Evolutionary conservation across 2,888 invertebrate species (phyloP), one percentile per base, ranked within the genome.

Genomic region (Gnatocerus cornutus): DNA sequence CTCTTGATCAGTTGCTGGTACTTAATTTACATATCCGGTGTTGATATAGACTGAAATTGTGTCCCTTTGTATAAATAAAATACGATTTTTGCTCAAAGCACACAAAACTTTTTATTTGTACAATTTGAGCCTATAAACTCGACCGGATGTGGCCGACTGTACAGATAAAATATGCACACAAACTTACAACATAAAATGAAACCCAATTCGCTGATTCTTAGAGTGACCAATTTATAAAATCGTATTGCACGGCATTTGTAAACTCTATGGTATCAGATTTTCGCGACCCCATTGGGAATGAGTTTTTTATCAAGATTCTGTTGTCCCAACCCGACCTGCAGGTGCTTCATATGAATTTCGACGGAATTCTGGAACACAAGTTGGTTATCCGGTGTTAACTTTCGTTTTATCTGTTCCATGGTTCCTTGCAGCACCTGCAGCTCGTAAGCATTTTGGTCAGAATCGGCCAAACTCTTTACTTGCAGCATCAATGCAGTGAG

Each of bases 291-390:
- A 43, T 71, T 71, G 16, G 67, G 29, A 29, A 59, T 46, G 2
- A 71, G n/a, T 63, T 67, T 71, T 13, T 56, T 66, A 43, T 66
- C 70, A 16, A 45, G 52, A 52, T 70, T 77, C 29, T 82, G 82
- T 27, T 82, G 82, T 21, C 81, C 81, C 50, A 92, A 85, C 21
- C 94, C 93, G 84, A 92, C 90, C 84, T 95, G 93, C 78, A 96
- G 94, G 82, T 94, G 92, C 80, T 94, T 94, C 89, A 97, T 92
- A 79, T 96, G 97, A 74, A 95, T 92, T 85, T 98, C 97, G 4
- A 98, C 93, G 83, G 91, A 90, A 84, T 94, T 94, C 84, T 96
- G 93, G 85, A 96, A 96, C 45, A 91, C 87, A 76, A 89, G 89
- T 76, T 92, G 89, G 85, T 96, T 95, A 46, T 89, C 87, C 1